Evolutionary conservation across 1,140 invertebrate genomes (phyloP), one percentile per base, ranked within the genome.

Genomic region (Gonatopus flavifemur): DNA sequence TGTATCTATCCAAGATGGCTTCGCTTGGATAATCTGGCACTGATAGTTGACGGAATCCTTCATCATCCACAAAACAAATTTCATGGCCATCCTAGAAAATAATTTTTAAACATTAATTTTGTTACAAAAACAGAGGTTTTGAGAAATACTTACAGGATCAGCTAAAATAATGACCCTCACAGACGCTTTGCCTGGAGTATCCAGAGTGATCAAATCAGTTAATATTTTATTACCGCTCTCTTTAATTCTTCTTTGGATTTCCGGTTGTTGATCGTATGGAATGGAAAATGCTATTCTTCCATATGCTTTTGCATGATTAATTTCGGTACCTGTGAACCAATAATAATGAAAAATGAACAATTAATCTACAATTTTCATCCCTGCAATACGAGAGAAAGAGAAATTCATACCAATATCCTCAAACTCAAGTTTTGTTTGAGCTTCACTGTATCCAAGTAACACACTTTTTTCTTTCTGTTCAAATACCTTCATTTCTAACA

Each of bases 41-140:
- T 0, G 95, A 98, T 21, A 99, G 76, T 68, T 96, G 81, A 21
- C 86, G 77, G 77, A 96, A 98, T 20, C 86, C 93, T 80, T 97
- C 94, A 65, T 98, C 94, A 56, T 96, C 95, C 12, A 98, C 97
- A 79, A 98, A 98, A 78, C 96, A 98, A 52, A 99, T 98, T 81
- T 98, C 96, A 80, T 98, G 96, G 1, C 85, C 92, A 81, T 98
- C 94, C 87, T 86, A 45, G 62, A 52, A 52, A 36, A 49, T 31
- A 24, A 39, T 35, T 47, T 43, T 32, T 13, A 32, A 13, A 32
- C 8, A 31, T 32, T 32, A 32, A 2, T 13, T 31, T 31, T 31
- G 4, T 31, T 1, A n/a, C 12, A 31, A 31, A n/a, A 9, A 10
- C 6, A 31, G 15, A 31, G 15, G 8, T 12, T 32, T 18, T 22